These are phyloP conservation scores for Candoia aspera DNA, from an alignment of 2,113 vertebrate genomes.

Conservation along the genomic window DNA sequence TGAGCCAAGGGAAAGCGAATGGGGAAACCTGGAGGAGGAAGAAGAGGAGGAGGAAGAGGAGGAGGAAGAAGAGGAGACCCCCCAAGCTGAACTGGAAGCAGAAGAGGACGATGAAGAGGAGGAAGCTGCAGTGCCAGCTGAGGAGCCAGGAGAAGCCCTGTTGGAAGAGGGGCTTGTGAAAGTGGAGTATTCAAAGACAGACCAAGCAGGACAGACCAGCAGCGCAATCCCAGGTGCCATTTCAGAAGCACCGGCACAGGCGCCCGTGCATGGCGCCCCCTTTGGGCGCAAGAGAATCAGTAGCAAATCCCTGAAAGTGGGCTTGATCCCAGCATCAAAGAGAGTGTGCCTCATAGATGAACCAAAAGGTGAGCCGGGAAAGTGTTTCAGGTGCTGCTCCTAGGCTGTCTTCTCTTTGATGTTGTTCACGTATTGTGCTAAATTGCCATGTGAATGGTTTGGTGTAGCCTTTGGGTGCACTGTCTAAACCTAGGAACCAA, in stretches of 20 bases:
- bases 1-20: background rate
- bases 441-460: background rate
- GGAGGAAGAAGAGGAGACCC: slow-evolving; percentile 42
- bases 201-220: slow-evolving; percentile 35
- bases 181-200: slow-evolving; percentile 11
- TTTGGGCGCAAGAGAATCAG: slow-evolving; percentile 76
- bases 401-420: background rate
- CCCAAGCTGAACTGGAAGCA: slow-evolving; percentile 50
- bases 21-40: slow-evolving; percentile 29
- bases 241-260: slow-evolving; percentile 50
- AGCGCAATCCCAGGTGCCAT: background rate
- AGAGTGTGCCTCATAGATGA: slow-evolving; percentile 78
- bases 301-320: slow-evolving; percentile 78
- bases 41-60: slow-evolving; percentile 56
- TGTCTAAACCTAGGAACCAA: background rate
- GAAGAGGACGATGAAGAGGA: slow-evolving; percentile 63
- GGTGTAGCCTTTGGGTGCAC: background rate
- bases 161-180: slow-evolving; percentile 23
- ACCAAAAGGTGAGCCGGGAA: slow-evolving; percentile 67
- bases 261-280: slow-evolving; percentile 48
- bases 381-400: background rate
- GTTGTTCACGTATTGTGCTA: background rate
- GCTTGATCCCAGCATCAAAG: slow-evolving; percentile 78
- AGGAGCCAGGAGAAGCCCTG: slow-evolving; percentile 50
- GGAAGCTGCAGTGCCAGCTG: slow-evolving; percentile 33